Base-by-base conservation (phyloP, 2,888 invertebrate genomes). In the Drosophila meridiana region DNA sequence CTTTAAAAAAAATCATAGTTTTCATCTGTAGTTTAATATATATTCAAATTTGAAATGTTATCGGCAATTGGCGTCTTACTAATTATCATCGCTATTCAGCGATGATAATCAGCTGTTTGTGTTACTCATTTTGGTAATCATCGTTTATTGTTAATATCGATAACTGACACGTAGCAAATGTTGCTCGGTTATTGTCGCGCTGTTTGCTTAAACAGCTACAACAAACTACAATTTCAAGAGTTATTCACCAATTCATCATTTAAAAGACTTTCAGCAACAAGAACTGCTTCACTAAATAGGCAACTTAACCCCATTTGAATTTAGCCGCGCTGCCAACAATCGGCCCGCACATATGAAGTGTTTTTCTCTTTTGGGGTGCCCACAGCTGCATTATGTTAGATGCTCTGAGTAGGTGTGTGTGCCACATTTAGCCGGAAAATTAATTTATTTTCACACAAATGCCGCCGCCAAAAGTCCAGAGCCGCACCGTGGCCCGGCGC, bases 381-480 rank as follows among this genome's bases (percentile, higher is more conserved):
- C 71, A 64, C 28, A 56, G 34, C 3, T 60, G 42, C 11, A 8
- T 30, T 3, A 4, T 40, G 9, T 14, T 3, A 5, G 2, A 6
- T 42, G 53, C n/a, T 69, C 9, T 38, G 58, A 34, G 38, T 42
- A 28, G 4, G 61, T 66, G 58, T 69, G 47, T 50, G 58, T 43
- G 50, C 5, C 20, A 58, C 28, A 50, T 47, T 72, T 62, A 56
- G n/a, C 56, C 60, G 38, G 56, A 57, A 61, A 62, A 55, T 60
- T 69, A 60, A 67, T 28, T 62, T 45, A 61, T 70, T 73, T 69
- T 71, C 28, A 72, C 47, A 28, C 13, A 72, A 79, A 89, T 90
- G 89, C 78, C 89, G 7, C 83, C 83, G 28, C 74, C 76, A 32
- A 82, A 69, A 61, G 60, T 50, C 20, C 72, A 65, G 30, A 78